Evolutionary conservation across 1,140 invertebrate species (phyloP).

Genomic region (Drosophila ohnishii): DNA sequence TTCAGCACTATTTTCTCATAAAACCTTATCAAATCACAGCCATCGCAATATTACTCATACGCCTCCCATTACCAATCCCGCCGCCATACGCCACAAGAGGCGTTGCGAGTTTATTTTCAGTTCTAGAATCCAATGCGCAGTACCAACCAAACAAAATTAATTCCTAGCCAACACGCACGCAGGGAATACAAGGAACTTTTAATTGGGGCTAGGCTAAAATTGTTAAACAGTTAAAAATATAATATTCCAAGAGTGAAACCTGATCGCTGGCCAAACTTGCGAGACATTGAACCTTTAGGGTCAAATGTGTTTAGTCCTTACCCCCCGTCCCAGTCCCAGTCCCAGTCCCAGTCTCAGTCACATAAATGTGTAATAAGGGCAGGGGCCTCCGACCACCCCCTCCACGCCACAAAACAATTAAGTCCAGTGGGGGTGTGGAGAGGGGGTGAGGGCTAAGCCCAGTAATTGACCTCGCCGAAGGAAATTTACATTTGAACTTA

Average conservation of each 20-base stretch:
- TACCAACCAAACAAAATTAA: slow-evolving; percentile 54
- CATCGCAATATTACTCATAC: slow-evolving; percentile 52
- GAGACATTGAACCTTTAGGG: slow-evolving; percentile 47
- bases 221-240: slow-evolving; percentile 46
- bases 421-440: slow-evolving; percentile 28
- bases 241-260: slow-evolving; percentile 14
- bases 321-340: background rate
- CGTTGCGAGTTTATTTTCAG: slow-evolving; percentile 9
- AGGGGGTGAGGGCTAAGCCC: slow-evolving; percentile 1
- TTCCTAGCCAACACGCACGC: slow-evolving; percentile 44
- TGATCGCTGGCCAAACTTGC: slow-evolving; percentile 31
- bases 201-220: slow-evolving; percentile 19
- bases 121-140: slow-evolving; percentile 40
- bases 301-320: slow-evolving; percentile 3
- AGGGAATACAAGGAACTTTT: slow-evolving; percentile 25
- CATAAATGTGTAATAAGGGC: slow-evolving; percentile 33
- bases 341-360: background rate
- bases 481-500: slow-evolving; percentile 73
- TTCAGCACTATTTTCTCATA: background rate
- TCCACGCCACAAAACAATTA: slow-evolving; percentile 46
- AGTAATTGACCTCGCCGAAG: slow-evolving; percentile 42
- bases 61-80: slow-evolving; percentile 26
- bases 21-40: slow-evolving; percentile 32
- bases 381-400: background rate
- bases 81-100: slow-evolving; percentile 36